Conservation (phyloP, 2,113 vertebrate species). For the Siniperca knerii region DNA sequence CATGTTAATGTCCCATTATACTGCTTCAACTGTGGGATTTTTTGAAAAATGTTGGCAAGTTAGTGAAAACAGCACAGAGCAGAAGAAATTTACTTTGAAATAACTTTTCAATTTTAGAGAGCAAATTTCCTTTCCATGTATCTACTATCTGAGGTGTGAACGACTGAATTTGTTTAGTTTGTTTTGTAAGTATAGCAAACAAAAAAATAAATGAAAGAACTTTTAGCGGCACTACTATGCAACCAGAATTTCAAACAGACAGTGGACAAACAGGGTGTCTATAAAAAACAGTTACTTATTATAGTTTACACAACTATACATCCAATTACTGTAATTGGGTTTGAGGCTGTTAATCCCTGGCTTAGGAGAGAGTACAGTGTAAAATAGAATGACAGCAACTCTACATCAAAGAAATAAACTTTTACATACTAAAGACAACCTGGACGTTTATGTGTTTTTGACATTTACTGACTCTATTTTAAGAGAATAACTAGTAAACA, state of each 20-base stretch:
- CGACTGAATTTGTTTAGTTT: neutral
- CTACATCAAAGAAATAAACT: constrained; percentile 36
- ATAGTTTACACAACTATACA: constrained; percentile 67
- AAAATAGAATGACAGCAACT: constrained; percentile 69
- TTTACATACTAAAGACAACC: constrained; percentile 29
- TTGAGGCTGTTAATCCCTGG: constrained; percentile 69
- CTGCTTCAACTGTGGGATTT: no score
- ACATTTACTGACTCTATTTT: constrained; percentile 1
- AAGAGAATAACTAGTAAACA: neutral
- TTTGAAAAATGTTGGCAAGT: neutral
- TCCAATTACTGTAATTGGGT: constrained; percentile 82
- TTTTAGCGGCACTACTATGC: neutral
- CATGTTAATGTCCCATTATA: no score
- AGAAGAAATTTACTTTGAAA: constrained; percentile 7
- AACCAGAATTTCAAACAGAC: constrained; percentile 27
- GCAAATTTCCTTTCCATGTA: neutral
- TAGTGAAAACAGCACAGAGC: constrained; percentile 4
- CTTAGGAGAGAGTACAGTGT: constrained; percentile 76
- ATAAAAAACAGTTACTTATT: constrained; percentile 65
- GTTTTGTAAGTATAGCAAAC: neutral
- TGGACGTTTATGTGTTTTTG: constrained; percentile 25
- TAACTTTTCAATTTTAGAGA: constrained; percentile 2
- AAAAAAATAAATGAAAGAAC: constrained; percentile 1
- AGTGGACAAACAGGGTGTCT: constrained; percentile 9
- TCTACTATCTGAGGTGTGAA: neutral